Evolutionary conservation across 2,113 vertebrate genomes (phyloP), one percentile per base, ranked within the genome.

Genomic region (Ictidomys tridecemlineatus): DNA sequence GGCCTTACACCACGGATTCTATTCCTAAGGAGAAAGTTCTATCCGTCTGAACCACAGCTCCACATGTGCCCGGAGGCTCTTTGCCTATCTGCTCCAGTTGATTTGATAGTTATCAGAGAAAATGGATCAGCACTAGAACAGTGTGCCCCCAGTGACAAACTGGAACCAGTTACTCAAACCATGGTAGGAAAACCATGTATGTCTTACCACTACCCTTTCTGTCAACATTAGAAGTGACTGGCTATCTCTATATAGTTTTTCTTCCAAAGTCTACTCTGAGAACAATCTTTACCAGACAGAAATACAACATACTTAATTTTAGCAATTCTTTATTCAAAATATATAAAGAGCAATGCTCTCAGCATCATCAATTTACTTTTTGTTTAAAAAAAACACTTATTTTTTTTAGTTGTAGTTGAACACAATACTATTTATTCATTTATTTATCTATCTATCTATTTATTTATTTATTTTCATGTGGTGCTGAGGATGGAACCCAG

Each of bases 31-130:
- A 92, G 85, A 73, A 98, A 96, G 58, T 79, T 58, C 3, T 14
- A 30, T 87, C 77, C 96, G 45, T 45, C 53, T 94, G 95, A 87
- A 88, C 34, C 89, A 78, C 63, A 96, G 51, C 76, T 94, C 84
- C 94, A 96, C 73, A 98, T 96, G 94, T 56, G 96, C 84, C 32
- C 63, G 89, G 1, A 77, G 26, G n/a, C 34, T 70, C 96, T 85
- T 96, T 91, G 45, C 48, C 85, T 85, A 28, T 95, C 30, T 45
- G 45, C 8, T 91, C 74, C 70, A 84, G 53, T 95, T 97, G 92
- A 96, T 65, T 93, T 18, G 97, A 51, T 39, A 90, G 56, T 79
- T 92, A 94, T 74, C 51, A 53, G 32, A 97, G 76, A 97, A 96
- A 96, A 97, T 28, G 77, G 28, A 97, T 2, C 22, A 91, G 72